phyloP scores from a whole-genome alignment of 53 echinoderm and acorn worm species.

The Actinopyga echinites region DNA sequence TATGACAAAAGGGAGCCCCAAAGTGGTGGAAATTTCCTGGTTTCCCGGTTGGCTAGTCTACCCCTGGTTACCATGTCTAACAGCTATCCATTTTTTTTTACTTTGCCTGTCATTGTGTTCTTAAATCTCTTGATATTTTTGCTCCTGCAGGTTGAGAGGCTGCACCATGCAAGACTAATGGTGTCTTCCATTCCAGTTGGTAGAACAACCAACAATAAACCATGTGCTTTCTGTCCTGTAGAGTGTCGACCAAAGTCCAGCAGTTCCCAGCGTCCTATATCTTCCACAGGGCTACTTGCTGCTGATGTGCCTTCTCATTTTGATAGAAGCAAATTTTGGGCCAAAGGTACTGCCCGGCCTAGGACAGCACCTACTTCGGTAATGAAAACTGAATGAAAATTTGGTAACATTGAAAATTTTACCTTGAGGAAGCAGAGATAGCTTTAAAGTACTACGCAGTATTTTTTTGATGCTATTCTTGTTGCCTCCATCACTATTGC shows the following conservation, averaged over 20 bases:
- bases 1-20: no score
- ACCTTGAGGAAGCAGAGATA: no score
- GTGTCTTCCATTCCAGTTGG: conserved; percentile 15
- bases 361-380: conserved; percentile 93
- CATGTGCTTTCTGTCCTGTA: conserved; percentile 83
- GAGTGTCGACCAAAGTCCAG: conserved; percentile 80
- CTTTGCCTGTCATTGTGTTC: background rate
- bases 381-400: no score
- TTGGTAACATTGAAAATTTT: background rate
- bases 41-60: no score
- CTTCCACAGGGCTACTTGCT: conserved; percentile 88
- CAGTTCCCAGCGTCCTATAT: conserved; percentile 79
- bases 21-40: no score
- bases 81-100: background rate
- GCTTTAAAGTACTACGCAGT: no score
- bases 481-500: no score
- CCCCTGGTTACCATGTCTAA: no score
- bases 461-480: no score
- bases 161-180: conserved; percentile 1
- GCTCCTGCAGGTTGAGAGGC: conserved; percentile 1
- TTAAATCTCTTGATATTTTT: background rate
- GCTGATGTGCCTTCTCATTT: conserved; percentile 78
- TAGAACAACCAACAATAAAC: conserved; percentile 34
- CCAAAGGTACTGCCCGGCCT: conserved; percentile 60
- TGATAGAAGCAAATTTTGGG: conserved; percentile 71